phyloP scores from a whole-genome alignment of 2,888 invertebrate species.

The Eulithis prunata region DNA sequence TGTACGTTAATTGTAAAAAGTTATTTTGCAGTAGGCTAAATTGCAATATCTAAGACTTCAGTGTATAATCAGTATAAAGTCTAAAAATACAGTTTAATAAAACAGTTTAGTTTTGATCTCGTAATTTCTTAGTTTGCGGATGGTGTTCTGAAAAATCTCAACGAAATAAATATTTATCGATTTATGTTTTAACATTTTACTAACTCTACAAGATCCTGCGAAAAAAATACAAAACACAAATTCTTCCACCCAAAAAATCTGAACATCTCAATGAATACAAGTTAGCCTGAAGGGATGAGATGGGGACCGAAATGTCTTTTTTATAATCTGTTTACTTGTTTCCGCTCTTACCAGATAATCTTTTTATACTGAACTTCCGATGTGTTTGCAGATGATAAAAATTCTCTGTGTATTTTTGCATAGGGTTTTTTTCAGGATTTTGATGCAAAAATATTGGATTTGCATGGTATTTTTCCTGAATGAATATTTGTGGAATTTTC shows the following conservation, averaged over 20 bases:
- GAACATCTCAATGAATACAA: slow-evolving; percentile 52
- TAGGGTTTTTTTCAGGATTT: slow-evolving; percentile 2
- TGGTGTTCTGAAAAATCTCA: too few relatives aligned
- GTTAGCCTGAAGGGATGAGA: slow-evolving; percentile 58
- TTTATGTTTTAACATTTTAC: background rate
- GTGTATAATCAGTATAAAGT: too few relatives aligned
- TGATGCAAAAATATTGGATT: background rate
- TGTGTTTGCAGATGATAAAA: slow-evolving; percentile 59
- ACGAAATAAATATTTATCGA: too few relatives aligned
- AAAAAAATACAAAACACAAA: slow-evolving; percentile 27
- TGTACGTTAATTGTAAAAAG: slow-evolving; percentile 25
- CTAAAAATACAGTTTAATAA: too few relatives aligned
- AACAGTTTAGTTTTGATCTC: too few relatives aligned
- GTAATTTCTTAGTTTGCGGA: too few relatives aligned
- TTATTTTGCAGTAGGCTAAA: background rate
- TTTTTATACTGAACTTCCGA: slow-evolving; percentile 67
- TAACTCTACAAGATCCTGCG: background rate
- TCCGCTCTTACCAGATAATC: slow-evolving; percentile 72
- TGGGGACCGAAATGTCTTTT: slow-evolving; percentile 69
- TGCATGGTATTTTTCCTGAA: background rate
- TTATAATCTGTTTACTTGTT: slow-evolving; percentile 81
- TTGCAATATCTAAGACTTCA: too few relatives aligned
- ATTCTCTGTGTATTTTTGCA: slow-evolving; percentile 28
- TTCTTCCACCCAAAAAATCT: slow-evolving; percentile 36
- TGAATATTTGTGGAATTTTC: too few relatives aligned